Percentiles rank a stretch among this genome's conserved stretches.
Conservation (phyloP, 2,113 vertebrate species). For the Charina bottae region DNA sequence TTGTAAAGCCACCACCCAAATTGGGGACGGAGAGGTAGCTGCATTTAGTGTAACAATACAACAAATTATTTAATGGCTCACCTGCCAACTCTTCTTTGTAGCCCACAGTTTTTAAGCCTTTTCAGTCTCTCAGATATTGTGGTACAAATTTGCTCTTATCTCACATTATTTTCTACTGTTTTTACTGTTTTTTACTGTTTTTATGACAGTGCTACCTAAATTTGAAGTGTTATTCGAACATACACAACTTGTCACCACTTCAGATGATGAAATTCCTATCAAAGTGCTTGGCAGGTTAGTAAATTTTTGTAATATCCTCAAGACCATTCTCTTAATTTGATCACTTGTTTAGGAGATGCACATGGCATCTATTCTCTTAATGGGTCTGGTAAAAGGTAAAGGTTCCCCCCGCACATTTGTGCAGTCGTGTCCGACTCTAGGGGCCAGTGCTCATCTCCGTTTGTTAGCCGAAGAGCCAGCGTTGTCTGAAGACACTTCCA, state of each 20-base stretch:
- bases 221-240: slow-evolving; percentile 38
- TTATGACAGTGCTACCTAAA: slow-evolving; percentile 44
- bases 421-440: too few species aligned
- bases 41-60: background rate
- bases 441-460: too few species aligned
- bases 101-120: background rate
- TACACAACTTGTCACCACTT: slow-evolving; percentile 27
- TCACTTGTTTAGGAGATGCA: too few species aligned
- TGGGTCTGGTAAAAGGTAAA: too few species aligned
- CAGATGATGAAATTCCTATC: slow-evolving; percentile 46
- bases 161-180: background rate
- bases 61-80: background rate
- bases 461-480: too few species aligned
- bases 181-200: background rate
- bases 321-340: too few species aligned
- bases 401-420: too few species aligned
- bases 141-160: background rate
- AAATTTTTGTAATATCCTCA: background rate
- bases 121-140: background rate
- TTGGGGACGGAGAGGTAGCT: background rate
- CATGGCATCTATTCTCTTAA: too few species aligned
- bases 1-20: background rate
- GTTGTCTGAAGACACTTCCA: too few species aligned
- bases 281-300: slow-evolving; percentile 53
- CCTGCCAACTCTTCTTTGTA: too few species aligned